These are phyloP conservation scores for Lepus americanus DNA, from an alignment of 2,113 vertebrate species.

Conservation along the genomic window DNA sequence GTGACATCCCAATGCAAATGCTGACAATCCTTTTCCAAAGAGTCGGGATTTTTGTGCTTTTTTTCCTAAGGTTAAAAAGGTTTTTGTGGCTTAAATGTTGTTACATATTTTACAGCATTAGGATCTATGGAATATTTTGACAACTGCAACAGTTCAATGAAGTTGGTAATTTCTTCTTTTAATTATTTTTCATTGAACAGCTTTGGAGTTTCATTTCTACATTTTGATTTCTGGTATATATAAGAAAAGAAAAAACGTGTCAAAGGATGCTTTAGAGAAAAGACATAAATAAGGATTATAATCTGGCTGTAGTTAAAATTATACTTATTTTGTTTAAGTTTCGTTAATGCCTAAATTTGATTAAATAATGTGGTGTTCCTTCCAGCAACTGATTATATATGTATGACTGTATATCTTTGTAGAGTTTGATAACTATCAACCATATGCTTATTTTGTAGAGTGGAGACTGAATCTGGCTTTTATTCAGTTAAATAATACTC, in stretches of 20 bases:
- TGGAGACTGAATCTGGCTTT: conserved; percentile 85
- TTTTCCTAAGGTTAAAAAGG: conserved; percentile 90
- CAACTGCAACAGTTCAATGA: conserved; percentile 97
- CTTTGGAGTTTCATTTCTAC: conserved; percentile 89
- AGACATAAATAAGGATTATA: conserved; percentile 66
- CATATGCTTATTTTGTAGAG: conserved; percentile 81
- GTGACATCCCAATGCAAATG: conserved; percentile 83
- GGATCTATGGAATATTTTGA: conserved; percentile 98
- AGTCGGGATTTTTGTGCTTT: conserved; percentile 90
- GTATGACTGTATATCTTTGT: conserved; percentile 82
- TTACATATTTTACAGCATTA: conserved; percentile 99
- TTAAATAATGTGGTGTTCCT: conserved; percentile 80
- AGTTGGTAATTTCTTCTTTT: conserved; percentile 98
- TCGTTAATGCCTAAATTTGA: conserved; percentile 77
- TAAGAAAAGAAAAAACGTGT: conserved; percentile 85
- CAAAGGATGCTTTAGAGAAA: conserved; percentile 61
- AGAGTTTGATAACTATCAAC: conserved; percentile 84
- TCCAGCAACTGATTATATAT: conserved; percentile 81
- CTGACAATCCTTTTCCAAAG: conserved; percentile 87
- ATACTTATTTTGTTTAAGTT: conserved; percentile 74
- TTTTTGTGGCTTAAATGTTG: conserved; percentile 97
- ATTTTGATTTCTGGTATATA: conserved; percentile 87
- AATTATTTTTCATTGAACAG: conserved; percentile 94
- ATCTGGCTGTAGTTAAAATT: conserved; percentile 66
- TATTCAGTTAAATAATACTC: conserved; percentile 82